phyloP scores from a whole-genome alignment of 1,140 invertebrate species.

The Pseudomyrmex sp. region DNA sequence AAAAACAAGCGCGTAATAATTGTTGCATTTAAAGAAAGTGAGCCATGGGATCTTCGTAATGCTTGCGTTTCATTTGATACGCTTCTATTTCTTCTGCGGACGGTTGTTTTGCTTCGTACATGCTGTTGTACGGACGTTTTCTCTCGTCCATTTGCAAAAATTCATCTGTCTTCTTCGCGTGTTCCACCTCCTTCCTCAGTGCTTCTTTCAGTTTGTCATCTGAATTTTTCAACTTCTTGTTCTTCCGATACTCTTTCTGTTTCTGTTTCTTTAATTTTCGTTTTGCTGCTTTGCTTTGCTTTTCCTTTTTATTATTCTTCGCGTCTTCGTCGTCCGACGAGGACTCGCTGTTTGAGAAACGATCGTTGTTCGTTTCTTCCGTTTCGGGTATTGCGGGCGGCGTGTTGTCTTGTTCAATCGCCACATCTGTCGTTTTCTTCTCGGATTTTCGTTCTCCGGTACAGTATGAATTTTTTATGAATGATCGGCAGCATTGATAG shows the following conservation, averaged over 20 bases:
- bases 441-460: slow-evolving; percentile 91
- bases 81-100: slow-evolving; percentile 97
- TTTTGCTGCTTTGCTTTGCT: slow-evolving; percentile 82
- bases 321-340: slow-evolving; percentile 80
- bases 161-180: slow-evolving; percentile 88
- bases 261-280: slow-evolving; percentile 86
- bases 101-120: slow-evolving; percentile 92
- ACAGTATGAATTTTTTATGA: slow-evolving; percentile 96
- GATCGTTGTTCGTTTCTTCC: slow-evolving; percentile 61
- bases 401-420: not conserved
- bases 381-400: not conserved
- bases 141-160: slow-evolving; percentile 93
- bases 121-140: slow-evolving; percentile 96
- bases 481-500: slow-evolving; percentile 97
- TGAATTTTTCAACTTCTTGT: slow-evolving; percentile 88
- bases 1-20: too few species aligned
- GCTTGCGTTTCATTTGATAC: slow-evolving; percentile 93
- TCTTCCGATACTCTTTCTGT: slow-evolving; percentile 90
- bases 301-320: slow-evolving; percentile 64
- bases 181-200: slow-evolving; percentile 88
- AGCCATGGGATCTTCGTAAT: slow-evolving; percentile 97
- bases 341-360: slow-evolving; percentile 72
- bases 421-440: slow-evolving; percentile 79
- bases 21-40: slow-evolving; percentile 85
- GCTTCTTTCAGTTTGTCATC: slow-evolving; percentile 86